phyloP scores from a whole-genome alignment of 2,797 vertebrate species.

The Melanogrammus aeglefinus region DNA sequence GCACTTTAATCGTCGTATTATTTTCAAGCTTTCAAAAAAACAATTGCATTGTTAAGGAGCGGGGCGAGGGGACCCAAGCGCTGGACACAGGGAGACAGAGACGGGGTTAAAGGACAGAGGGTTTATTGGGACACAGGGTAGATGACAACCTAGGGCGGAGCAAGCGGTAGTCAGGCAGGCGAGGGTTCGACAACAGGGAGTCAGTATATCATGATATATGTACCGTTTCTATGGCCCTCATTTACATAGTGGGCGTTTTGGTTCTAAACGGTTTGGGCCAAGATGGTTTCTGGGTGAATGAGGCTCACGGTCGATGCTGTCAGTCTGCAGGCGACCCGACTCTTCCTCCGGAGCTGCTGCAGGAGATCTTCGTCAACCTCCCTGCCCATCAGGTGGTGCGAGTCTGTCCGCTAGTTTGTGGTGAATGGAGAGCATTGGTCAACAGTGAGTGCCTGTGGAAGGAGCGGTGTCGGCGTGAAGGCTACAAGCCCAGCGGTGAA shows the following conservation, averaged over 20 bases:
- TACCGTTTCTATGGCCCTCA: not conserved
- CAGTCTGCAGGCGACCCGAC: conserved; percentile 26
- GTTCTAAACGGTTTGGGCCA: not conserved
- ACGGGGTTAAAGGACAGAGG: too few species aligned
- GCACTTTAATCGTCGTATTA: too few species aligned
- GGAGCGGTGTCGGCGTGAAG: conserved; percentile 78
- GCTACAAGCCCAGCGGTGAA: conserved; percentile 37
- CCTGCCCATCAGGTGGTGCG: conserved; percentile 73
- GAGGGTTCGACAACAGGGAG: too few species aligned
- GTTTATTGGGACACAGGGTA: too few species aligned
- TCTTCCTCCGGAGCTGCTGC: conserved; percentile 75
- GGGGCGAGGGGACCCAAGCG: too few species aligned
- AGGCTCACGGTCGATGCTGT: not conserved
- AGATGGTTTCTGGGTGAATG: too few species aligned
- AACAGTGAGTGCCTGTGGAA: conserved; percentile 85
- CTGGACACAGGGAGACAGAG: too few species aligned
- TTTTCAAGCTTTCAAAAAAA: too few species aligned
- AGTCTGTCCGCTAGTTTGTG: conserved; percentile 77
- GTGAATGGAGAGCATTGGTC: conserved; percentile 79
- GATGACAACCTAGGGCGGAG: too few species aligned
- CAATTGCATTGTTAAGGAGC: too few species aligned
- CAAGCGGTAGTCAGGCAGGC: too few species aligned
- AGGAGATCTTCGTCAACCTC: conserved; percentile 82
- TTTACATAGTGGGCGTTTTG: not conserved
- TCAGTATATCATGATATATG: not conserved